Conservation (phyloP, 2,888 invertebrate species). For the Saturnia japonica region DNA sequence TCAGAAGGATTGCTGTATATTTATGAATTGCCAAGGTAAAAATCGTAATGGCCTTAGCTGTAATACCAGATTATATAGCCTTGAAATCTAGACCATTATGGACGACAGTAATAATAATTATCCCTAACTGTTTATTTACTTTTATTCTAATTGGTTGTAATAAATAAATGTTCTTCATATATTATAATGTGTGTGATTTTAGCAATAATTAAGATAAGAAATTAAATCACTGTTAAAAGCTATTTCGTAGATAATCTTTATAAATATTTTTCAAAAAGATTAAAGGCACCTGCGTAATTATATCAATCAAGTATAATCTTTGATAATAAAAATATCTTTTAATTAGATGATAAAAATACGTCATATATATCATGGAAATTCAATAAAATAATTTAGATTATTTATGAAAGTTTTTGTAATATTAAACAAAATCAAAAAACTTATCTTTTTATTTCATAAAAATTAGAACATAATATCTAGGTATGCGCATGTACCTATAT, state of each 20-base stretch:
- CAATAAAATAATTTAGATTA: neutral
- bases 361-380: neutral
- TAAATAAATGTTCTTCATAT: neutral
- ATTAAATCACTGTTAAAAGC: neutral
- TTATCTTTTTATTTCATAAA: neutral
- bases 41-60: neutral
- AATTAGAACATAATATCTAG: neutral
- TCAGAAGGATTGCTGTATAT: neutral
- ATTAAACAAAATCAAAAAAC: too few species aligned
- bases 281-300: neutral
- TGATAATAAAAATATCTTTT: neutral
- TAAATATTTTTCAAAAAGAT: neutral
- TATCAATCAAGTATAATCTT: neutral
- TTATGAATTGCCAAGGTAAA: neutral
- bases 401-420: too few species aligned
- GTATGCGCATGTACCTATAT: too few species aligned
- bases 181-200: neutral
- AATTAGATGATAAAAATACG: conserved; percentile 7
- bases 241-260: neutral
- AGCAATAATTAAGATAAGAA: neutral
- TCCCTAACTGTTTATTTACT: neutral
- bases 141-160: neutral
- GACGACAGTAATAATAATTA: neutral
- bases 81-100: neutral
- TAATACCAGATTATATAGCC: neutral